phyloP scores from a whole-genome alignment of 2,113 vertebrate species.

The Catharus bicknelli region DNA sequence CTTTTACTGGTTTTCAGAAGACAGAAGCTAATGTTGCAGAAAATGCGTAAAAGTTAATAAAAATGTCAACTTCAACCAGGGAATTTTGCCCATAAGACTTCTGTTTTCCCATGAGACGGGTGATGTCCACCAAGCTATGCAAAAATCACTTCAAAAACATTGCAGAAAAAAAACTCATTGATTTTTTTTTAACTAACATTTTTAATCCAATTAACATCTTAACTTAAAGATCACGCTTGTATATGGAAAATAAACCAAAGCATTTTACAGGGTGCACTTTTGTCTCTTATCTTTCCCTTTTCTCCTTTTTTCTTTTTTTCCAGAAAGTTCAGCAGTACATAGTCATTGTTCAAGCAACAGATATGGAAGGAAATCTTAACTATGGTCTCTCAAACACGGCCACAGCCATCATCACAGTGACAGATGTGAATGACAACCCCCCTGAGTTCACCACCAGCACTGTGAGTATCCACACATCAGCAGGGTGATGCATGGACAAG shows the following conservation, averaged over 20 bases:
- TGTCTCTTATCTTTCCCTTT: neutral
- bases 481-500: neutral
- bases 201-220: neutral
- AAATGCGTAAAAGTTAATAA: neutral
- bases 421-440: conserved; percentile 95
- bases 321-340: conserved; percentile 98
- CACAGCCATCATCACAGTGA: conserved; percentile 91
- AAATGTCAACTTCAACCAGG: neutral
- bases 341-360: conserved; percentile 93
- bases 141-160: neutral
- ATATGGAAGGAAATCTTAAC: conserved; percentile 97
- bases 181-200: neutral
- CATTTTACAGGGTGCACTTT: neutral
- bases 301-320: neutral
- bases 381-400: conserved; percentile 97
- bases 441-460: conserved; percentile 90
- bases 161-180: neutral
- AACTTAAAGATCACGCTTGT: neutral
- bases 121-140: neutral
- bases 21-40: neutral
- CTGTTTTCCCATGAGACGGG: neutral
- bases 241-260: rapidly evolving
- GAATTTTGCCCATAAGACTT: neutral
- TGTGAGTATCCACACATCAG: conserved; percentile 74
- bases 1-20: neutral